Conservation (phyloP, 2,797 vertebrate species). For the Gallinago solitaria region DNA sequence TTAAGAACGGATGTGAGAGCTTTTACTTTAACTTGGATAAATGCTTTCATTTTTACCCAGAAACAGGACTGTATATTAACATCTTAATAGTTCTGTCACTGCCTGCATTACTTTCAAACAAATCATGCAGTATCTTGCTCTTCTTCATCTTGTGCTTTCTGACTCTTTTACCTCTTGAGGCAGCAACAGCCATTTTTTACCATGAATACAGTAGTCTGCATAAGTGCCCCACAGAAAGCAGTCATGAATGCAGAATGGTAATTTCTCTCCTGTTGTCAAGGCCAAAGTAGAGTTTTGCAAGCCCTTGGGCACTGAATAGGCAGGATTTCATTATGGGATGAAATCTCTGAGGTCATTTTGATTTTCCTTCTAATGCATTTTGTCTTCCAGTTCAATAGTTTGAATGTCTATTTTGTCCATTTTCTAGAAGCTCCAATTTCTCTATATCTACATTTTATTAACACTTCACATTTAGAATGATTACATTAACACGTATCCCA, state of each 20-base stretch:
- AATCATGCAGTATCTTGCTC: not conserved
- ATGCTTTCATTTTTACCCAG: conserved; percentile 11
- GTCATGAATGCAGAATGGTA: not conserved
- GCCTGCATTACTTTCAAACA: not conserved
- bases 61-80: not conserved
- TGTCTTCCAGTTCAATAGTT: conserved; percentile 32
- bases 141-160: not conserved
- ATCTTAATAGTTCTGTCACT: not conserved
- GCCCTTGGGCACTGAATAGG: conserved; percentile 16
- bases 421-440: conserved; percentile 28
- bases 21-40: conserved; percentile 12
- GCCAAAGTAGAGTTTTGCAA: conserved; percentile 5
- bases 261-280: not conserved
- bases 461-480: conserved; percentile 53
- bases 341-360: conserved; percentile 16
- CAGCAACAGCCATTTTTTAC: not conserved
- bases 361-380: conserved; percentile 21
- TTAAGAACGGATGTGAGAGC: conserved; percentile 9
- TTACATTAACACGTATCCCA: conserved; percentile 48
- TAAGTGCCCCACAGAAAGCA: conserved; percentile 5
- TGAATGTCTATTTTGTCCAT: not conserved
- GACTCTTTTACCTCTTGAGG: not conserved
- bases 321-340: conserved; percentile 19
- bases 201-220: not conserved
- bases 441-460: conserved; percentile 54